These are phyloP conservation scores for Ptyas mucosa DNA, from an alignment of 2,113 vertebrate species.

Conservation along the genomic window DNA sequence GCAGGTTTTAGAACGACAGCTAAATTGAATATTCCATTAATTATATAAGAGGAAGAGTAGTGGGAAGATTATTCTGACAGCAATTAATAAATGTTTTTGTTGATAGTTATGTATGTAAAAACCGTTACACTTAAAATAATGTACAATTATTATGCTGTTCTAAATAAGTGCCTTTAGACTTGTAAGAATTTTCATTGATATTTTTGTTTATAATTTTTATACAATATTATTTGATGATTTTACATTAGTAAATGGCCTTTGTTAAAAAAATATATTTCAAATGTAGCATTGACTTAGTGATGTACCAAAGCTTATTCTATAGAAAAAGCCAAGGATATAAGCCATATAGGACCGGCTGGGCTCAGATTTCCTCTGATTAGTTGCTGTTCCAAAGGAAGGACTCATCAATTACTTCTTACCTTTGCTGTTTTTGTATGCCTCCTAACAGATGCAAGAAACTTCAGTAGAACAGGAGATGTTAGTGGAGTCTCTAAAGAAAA, in stretches of 20 bases:
- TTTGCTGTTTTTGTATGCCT: not conserved
- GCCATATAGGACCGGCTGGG: not conserved
- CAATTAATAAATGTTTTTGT: constrained; percentile 14
- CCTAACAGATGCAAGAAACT: not conserved
- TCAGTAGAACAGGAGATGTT: not conserved
- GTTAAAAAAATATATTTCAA: not conserved
- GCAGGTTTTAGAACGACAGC: not conserved
- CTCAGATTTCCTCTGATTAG: not conserved
- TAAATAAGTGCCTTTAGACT: constrained; percentile 5
- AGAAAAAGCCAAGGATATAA: not conserved
- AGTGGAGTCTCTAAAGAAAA: not conserved
- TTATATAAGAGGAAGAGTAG: constrained; percentile 14
- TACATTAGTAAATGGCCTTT: not conserved
- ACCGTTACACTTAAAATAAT: not conserved
- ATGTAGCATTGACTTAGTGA: not conserved
- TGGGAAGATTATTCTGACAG: constrained; percentile 16
- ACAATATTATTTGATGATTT: not conserved
- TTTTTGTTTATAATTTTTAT: constrained; percentile 9
- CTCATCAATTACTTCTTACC: not conserved
- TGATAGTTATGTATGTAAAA: constrained; percentile 20
- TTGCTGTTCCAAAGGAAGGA: not conserved
- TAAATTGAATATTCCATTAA: constrained; percentile 18
- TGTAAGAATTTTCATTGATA: not conserved
- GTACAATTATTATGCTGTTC: not conserved
- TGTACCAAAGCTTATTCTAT: not conserved